Percentiles rank a stretch among this genome's conserved stretches.
phyloP scores from a whole-genome alignment of 2,888 invertebrate species.

The Leptopilina myrica region DNA sequence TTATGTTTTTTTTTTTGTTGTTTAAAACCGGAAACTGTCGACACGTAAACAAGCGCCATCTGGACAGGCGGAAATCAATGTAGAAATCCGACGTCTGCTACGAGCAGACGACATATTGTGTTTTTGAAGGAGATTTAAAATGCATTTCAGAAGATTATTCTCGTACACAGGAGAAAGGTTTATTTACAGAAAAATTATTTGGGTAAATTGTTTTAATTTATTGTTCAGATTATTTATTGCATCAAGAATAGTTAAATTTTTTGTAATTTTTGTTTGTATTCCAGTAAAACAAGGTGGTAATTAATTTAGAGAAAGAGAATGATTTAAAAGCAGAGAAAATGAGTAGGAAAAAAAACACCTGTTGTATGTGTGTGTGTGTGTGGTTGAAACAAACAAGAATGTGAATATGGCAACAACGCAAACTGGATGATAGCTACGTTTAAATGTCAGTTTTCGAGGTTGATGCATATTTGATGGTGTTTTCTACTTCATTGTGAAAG shows the following conservation, averaged over 20 bases:
- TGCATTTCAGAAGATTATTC: neutral
- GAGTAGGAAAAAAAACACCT: constrained; percentile 6
- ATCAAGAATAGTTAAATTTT: too few relatives aligned
- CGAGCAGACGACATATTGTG: neutral
- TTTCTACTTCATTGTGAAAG: constrained; percentile 55
- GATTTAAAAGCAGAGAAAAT: neutral
- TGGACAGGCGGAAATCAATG: neutral
- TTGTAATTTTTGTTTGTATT: too few relatives aligned
- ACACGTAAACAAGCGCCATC: neutral
- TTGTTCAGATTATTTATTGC: too few relatives aligned
- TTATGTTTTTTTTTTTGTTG: neutral
- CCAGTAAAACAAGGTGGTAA: too few relatives aligned
- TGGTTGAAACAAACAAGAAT: constrained; percentile 9
- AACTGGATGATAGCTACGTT: constrained; percentile 44
- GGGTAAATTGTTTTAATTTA: too few relatives aligned
- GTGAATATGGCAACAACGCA: constrained; percentile 45
- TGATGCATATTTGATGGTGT: constrained; percentile 61
- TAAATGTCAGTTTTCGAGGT: constrained; percentile 54
- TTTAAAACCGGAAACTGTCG: constrained; percentile 1
- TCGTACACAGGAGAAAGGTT: too few relatives aligned
- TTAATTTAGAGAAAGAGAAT: too few relatives aligned
- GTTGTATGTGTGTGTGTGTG: neutral
- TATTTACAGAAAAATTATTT: too few relatives aligned
- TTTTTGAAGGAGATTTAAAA: neutral
- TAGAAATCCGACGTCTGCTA: neutral